Evolutionary conservation across 2,797 vertebrate genomes (phyloP), one percentile per base, ranked within the genome.

Genomic region (Discoglossus pictus): DNA sequence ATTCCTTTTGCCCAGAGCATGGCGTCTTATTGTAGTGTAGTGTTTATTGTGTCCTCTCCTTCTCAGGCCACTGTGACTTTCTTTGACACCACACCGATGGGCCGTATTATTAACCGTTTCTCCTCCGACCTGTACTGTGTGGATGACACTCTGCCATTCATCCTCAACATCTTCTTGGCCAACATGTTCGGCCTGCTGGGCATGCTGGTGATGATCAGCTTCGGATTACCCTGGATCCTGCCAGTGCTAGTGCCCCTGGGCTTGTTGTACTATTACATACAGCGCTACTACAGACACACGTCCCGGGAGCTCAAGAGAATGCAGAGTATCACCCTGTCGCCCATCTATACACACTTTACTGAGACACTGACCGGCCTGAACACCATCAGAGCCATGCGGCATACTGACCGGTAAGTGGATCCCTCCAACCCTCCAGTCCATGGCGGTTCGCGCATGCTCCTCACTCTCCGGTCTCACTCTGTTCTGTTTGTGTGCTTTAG

Each of bases 261-360:
- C 4, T 13, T 82, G 24, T 43, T 96, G 4, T 98, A 98, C 82
- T 79, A 90, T 76, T 80, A 70, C 2, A 85, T 94, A 0, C 97
- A 98, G 82, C 75, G 64, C 65, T 93, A 83, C 77, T 99, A 99
- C 82, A 84, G 96, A 0, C 88, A 88, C 76, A 93, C 95, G 0
- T 95, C 96, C 0, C 83, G 94, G 1, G 97, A 99, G 80, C 91
- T 99, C 55, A 97, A 95, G 74, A 93, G 96, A 7, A 88, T 99
- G 42, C 85, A 84, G 80, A 97, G 92, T 73, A 68, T 98, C 79
- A 96, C 93, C 0, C 87, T 98, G 67, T 98, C 97, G 1, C 96
- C 97, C 0, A 79, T 98, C 78, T 99, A 98, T 78, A 92, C 91
- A 0, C 97, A 99, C 79, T 94, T 99, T 83, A 94, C 95, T 0